Base-by-base conservation (phyloP, 1,140 invertebrate species). In the Capitella teleta region DNA sequence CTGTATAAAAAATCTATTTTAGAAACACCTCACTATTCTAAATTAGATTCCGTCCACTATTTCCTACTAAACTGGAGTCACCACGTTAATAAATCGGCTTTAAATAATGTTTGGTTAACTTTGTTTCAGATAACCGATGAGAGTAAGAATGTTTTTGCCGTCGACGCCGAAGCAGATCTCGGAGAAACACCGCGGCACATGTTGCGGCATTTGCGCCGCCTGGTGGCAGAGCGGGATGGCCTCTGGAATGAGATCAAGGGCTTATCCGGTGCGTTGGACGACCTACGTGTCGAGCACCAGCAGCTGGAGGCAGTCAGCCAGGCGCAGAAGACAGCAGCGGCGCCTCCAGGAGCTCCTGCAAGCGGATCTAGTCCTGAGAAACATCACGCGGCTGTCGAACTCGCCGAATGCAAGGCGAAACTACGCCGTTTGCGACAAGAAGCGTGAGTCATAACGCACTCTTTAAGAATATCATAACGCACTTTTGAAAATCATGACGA, bases 381-480 rank as follows among this genome's bases (percentile, higher is more conserved):
- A 56, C 87, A 91, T 71, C 87, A 92, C 74, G 76, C 88, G 57
- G 86, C 86, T 10, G 84, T 93, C 4, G 89, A 94, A 25, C 42
- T 44, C 23, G 42, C 42, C 21, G 42, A 44, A 25, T 25, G 23
- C 2, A 44, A 44, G 25, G 42, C 42, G 8, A 44, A 25, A 26
- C 19, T 26, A 6, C 21, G 42, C 21, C 24, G 26, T 26, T 26
- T 44, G 5, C 21, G 42, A n/a, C 42, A 44, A n/a, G 21, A 44
- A 25, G 23, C 28, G 42, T 44, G n/a, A 44, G 42, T 44, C 16
- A 24, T 8, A 10, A 16, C 16, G 38, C 10, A 24, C 38, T 21
- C 2, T 18, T 19, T 40, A 21, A 21, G 38, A 8, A 21, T 40
- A 16, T 6, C 19, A 21, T 40, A 40, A 18, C 25, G 38, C 10